phyloP scores from a whole-genome alignment of 2,888 invertebrate species.

The Ichneumoninae sp. region DNA sequence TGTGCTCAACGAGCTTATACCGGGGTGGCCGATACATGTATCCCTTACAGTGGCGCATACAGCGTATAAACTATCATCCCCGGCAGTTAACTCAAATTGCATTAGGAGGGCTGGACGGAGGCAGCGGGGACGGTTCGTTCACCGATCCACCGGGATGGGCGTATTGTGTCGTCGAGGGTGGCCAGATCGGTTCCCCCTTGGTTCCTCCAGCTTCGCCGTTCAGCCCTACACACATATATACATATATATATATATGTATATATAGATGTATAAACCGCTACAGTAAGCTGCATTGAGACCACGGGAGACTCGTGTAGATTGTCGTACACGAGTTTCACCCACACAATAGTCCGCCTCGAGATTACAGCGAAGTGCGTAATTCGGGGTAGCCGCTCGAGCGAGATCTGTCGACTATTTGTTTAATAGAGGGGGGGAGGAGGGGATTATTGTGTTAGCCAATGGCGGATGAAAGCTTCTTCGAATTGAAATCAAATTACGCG shows the following conservation, averaged over 20 bases:
- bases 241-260: conserved; percentile 18
- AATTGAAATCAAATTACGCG: conserved; percentile 72
- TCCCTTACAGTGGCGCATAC: conserved; percentile 50
- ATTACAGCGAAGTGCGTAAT: conserved; percentile 60
- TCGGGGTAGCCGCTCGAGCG: conserved; percentile 58
- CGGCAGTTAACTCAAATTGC: conserved; percentile 82
- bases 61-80: conserved; percentile 75
- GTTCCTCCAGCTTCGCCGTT: conserved; percentile 8
- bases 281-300: conserved; percentile 14
- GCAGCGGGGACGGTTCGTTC: conserved; percentile 44
- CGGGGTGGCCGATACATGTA: conserved; percentile 57
- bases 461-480: conserved; percentile 62
- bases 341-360: conserved; percentile 34
- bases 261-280: not conserved
- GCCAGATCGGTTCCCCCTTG: conserved; percentile 44
- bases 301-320: conserved; percentile 8
- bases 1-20: conserved; percentile 67
- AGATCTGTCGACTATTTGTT: conserved; percentile 71
- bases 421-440: conserved; percentile 65
- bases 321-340: conserved; percentile 42
- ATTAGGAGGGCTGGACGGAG: conserved; percentile 75
- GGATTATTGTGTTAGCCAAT: conserved; percentile 71
- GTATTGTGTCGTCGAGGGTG: conserved; percentile 71
- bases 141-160: conserved; percentile 70
- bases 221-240: conserved; percentile 6